Evolutionary conservation across 1,140 invertebrate genomes (phyloP).

Genomic region (Thrips palmi): DNA sequence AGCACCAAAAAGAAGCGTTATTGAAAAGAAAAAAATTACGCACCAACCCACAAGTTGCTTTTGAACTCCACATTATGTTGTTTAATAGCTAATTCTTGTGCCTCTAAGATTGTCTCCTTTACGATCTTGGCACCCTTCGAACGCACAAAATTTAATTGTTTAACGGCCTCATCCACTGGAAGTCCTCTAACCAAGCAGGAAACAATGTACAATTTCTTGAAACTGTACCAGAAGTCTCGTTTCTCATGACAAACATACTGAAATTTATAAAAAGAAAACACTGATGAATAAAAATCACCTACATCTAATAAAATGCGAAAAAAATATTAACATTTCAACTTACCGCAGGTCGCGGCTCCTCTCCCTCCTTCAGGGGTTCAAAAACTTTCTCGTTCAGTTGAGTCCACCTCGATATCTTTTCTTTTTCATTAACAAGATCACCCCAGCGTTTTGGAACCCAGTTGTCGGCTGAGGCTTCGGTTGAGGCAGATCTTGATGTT

Average conservation of each 20-base stretch:
- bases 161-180: slow-evolving; percentile 82
- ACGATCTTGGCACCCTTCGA: slow-evolving; percentile 68
- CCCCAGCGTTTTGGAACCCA: too few species aligned
- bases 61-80: slow-evolving; percentile 88
- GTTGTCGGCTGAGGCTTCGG: too few species aligned
- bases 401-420: too few species aligned
- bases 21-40: slow-evolving; percentile 24
- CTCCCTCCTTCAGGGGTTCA: too few species aligned
- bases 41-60: slow-evolving; percentile 92
- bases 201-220: slow-evolving; percentile 83
- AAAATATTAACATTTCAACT: too few species aligned
- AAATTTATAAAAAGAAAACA: slow-evolving; percentile 23
- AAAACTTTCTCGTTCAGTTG: too few species aligned
- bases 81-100: slow-evolving; percentile 68
- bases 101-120: slow-evolving; percentile 70
- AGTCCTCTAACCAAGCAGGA: slow-evolving; percentile 73
- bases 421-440: too few species aligned
- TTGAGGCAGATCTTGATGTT: too few species aligned
- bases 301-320: too few species aligned
- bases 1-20: background rate
- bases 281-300: slow-evolving; percentile 10
- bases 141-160: slow-evolving; percentile 65
- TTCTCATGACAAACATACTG: slow-evolving; percentile 74
- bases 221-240: slow-evolving; percentile 72
- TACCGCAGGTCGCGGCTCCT: too few species aligned